A percentile compares a stretch with the other conserved stretches of the same genome.
Conservation (phyloP, 2,888 invertebrate genomes). For the Mythimna lalbum region DNA sequence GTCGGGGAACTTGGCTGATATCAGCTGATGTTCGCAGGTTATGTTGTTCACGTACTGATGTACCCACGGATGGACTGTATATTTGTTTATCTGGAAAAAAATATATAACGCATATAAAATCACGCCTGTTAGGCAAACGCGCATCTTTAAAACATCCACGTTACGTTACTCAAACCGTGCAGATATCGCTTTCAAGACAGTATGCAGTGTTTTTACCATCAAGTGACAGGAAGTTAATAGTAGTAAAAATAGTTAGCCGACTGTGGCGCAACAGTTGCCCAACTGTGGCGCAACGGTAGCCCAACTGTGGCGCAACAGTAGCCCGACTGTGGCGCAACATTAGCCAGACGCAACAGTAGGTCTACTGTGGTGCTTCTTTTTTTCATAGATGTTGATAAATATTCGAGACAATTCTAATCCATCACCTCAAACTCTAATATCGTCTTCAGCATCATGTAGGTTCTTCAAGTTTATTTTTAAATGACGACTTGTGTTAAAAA, state of each 20-base stretch:
- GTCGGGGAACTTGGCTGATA: slow-evolving; percentile 96
- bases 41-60: slow-evolving; percentile 98
- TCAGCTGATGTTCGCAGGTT: slow-evolving; percentile 94
- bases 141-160: no score
- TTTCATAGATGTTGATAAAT: background rate
- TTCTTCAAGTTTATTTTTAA: no score
- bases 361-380: background rate
- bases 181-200: no score
- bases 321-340: background rate
- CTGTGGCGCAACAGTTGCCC: background rate
- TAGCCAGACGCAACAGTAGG: background rate
- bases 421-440: no score
- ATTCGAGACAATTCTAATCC: no score
- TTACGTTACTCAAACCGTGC: no score
- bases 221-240: no score
- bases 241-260: background rate
- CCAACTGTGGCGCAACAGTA: background rate
- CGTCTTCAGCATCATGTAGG: no score
- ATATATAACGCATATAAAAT: no score
- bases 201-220: background rate
- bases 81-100: slow-evolving; percentile 91
- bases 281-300: background rate
- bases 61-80: slow-evolving; percentile 97
- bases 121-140: no score
- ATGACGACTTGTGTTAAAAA: no score